Base-by-base conservation (phyloP, 1,140 invertebrate genomes). In the Drusus annulatus region DNA sequence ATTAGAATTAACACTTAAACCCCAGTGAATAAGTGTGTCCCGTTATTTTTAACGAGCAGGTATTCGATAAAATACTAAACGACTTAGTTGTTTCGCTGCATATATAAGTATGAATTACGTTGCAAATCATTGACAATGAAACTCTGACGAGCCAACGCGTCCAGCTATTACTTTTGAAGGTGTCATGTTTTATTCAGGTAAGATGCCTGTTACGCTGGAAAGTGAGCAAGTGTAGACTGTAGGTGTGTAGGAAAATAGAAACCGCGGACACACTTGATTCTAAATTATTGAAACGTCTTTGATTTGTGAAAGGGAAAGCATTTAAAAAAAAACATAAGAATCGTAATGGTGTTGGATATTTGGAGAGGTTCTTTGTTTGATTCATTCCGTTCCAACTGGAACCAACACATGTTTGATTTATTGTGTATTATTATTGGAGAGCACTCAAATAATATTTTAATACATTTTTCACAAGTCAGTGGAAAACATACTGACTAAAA, bases 241-340 rank as follows among this genome's bases (percentile, higher is more conserved):
- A 1, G 36, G 36, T 78, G 19, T 54, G 51, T 36, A 68, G 65
- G 50, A 65, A 69, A 68, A 68, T 68, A 78, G 63, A 68, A 68
- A 78, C 52, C 62, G 62, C 62, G 23, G 21, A 68, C 76, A 78
- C 76, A 65, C 62, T 50, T 56, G 25, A 76, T 50, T 60, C 74
- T 36, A 45, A 78, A 78, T 78, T 36, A 51, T 65, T 16, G 76
- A 69, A 68, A 78, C 76, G 73, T 50, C 36, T 76, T 60, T 69
- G 76, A 68, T 78, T 78, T 69, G 62, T 45, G 76, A 50, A 78
- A 50, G 76, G 54, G 76, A 78, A 78, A 78, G 76, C 50, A 60
- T 69, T 63, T 63, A 16, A 21, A 76, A 76, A 62, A 62, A 8
- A 31, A 76, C 56, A n/a, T n/a, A 76, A 36, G 19, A 71, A 51